Percentiles rank a stretch among this genome's conserved stretches.
Evolutionary conservation across 2,113 vertebrate species (phyloP).

Genomic region (Gallinago undulata): DNA sequence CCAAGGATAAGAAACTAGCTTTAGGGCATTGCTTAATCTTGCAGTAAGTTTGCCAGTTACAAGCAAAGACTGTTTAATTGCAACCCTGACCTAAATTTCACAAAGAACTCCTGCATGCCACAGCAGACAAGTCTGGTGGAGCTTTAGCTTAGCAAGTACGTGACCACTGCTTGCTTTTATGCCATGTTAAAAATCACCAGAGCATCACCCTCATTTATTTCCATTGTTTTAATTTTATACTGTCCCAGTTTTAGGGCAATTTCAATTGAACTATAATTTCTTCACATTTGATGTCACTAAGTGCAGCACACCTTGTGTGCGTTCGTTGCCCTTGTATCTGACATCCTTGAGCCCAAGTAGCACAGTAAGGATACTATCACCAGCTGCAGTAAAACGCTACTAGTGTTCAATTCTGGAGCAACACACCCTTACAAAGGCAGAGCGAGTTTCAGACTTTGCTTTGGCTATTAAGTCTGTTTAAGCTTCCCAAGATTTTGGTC

Average conservation of each 20-base stretch:
- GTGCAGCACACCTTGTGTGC: no score
- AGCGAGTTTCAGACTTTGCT: background rate
- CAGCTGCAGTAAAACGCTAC: background rate
- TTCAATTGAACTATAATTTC: background rate
- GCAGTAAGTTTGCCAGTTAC: background rate
- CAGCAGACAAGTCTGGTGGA: background rate
- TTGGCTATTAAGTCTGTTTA: background rate
- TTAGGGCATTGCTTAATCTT: background rate
- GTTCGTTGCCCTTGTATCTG: no score
- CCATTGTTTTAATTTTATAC: background rate
- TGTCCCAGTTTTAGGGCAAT: background rate
- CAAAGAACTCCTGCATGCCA: background rate
- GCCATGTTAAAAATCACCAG: background rate
- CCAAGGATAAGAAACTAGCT: background rate
- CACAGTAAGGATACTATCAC: background rate
- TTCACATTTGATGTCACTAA: background rate
- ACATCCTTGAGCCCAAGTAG: background rate
- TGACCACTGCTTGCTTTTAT: background rate
- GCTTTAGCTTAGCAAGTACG: background rate
- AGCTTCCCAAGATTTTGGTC: background rate
- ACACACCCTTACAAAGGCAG: background rate
- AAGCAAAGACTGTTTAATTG: background rate
- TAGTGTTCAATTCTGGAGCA: background rate
- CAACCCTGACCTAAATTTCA: conserved; percentile 27
- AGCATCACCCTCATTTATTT: background rate